phyloP scores from a whole-genome alignment of 2,113 vertebrate species.

The Toxotes jaculatrix region DNA sequence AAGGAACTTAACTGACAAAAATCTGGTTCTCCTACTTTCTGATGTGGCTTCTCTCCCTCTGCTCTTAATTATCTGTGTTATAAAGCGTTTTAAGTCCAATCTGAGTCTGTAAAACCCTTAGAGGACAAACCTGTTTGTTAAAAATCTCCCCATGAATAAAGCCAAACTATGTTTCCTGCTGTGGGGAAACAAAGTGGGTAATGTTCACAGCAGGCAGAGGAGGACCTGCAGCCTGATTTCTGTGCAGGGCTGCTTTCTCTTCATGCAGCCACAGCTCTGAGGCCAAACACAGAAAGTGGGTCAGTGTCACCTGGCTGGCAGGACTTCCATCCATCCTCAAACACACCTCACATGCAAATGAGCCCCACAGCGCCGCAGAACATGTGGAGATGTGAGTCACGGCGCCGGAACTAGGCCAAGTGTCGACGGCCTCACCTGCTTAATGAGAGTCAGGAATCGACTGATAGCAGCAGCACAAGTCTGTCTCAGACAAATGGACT shows the following conservation, averaged over 20 bases:
- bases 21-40: too few species aligned
- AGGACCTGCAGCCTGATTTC: too few species aligned
- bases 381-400: not conserved
- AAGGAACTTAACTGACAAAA: too few species aligned
- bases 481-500: not conserved
- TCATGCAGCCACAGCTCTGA: not conserved
- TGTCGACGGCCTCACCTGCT: not conserved
- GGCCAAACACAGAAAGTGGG: slow-evolving; percentile 30
- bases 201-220: slow-evolving; percentile 3
- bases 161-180: not conserved
- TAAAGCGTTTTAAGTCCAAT: too few species aligned
- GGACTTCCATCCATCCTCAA: slow-evolving; percentile 4
- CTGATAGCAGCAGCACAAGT: not conserved
- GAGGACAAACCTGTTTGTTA: not conserved
- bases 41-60: not conserved
- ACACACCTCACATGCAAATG: slow-evolving; percentile 46
- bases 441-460: not conserved
- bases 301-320: slow-evolving; percentile 53
- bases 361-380: not conserved
- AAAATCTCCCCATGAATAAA: not conserved
- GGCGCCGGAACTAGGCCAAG: not conserved
- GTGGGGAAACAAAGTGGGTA: slow-evolving; percentile 6
- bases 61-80: slow-evolving; percentile 8
- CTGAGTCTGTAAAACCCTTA: not conserved
- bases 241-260: too few species aligned